phyloP scores from a whole-genome alignment of 92 coral and sea anemone genomes.

The Montipora capitata region DNA sequence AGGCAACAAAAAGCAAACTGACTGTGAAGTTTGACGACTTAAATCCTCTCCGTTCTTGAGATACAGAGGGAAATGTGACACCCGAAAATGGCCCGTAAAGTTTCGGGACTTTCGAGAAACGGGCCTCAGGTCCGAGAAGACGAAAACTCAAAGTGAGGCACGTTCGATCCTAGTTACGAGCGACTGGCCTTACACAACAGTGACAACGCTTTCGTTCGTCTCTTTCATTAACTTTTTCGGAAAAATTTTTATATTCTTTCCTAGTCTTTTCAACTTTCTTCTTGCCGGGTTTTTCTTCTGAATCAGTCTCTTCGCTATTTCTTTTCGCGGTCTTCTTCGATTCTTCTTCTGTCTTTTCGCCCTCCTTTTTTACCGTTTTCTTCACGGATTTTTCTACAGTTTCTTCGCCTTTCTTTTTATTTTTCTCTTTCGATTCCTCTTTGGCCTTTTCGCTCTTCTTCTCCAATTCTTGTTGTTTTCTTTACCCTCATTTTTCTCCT shows the following conservation, averaged over 20 bases:
- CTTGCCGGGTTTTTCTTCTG: too few species aligned
- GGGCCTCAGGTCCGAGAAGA: too few species aligned
- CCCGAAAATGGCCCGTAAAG: too few species aligned
- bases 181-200: neutral
- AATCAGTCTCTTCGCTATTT: too few species aligned
- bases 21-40: too few species aligned
- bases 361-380: neutral
- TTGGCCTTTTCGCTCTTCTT: neutral
- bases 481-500: neutral
- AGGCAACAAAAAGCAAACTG: too few species aligned
- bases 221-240: neutral
- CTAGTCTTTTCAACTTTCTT: neutral
- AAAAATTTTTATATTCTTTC: neutral
- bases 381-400: neutral
- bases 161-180: too few species aligned
- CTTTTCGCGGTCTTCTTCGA: neutral
- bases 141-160: too few species aligned
- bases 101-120: too few species aligned
- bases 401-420: too few species aligned
- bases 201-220: slow-evolving; percentile 3
- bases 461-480: neutral
- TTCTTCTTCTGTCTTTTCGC: neutral
- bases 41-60: too few species aligned
- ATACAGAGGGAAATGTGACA: too few species aligned
- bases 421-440: neutral